Conservation (phyloP, 2,888 invertebrate species). For the Alviniconcha strummeri region DNA sequence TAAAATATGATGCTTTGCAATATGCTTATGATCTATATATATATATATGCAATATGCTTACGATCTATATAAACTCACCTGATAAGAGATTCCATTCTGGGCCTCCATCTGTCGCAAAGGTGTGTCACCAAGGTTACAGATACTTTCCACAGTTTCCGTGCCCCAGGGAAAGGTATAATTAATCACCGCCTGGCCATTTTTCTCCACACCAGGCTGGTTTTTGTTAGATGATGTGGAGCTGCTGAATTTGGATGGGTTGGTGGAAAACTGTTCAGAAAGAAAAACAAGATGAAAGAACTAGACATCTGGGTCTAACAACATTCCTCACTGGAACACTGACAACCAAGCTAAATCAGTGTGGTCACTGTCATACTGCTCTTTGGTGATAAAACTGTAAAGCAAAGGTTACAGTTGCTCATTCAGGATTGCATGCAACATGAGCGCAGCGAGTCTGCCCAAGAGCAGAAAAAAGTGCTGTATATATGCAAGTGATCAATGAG, state of each 20-base stretch:
- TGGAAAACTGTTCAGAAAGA: slow-evolving; percentile 52
- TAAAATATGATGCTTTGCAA: no score
- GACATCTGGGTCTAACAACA: neutral
- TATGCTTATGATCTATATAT: no score
- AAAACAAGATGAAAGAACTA: neutral
- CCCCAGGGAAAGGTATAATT: slow-evolving; percentile 64
- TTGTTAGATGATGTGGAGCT: neutral
- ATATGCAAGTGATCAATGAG: no score
- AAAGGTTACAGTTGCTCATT: neutral
- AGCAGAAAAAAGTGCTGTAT: no score
- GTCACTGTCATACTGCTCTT: neutral
- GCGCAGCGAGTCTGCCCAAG: no score
- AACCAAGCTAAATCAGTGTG: neutral
- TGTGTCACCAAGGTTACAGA: slow-evolving; percentile 53
- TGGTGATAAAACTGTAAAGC: no score
- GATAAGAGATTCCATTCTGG: slow-evolving; percentile 20
- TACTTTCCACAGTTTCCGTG: slow-evolving; percentile 55
- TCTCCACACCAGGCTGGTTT: neutral
- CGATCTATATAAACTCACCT: slow-evolving; percentile 16
- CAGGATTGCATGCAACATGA: no score
- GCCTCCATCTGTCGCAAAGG: slow-evolving; percentile 38
- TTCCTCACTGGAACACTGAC: neutral
- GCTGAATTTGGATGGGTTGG: slow-evolving; percentile 53
- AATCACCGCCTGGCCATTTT: slow-evolving; percentile 39
- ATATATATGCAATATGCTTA: no score